Evolutionary conservation across 2,797 vertebrate species (phyloP).

Genomic region (Diceros bicornis): DNA sequence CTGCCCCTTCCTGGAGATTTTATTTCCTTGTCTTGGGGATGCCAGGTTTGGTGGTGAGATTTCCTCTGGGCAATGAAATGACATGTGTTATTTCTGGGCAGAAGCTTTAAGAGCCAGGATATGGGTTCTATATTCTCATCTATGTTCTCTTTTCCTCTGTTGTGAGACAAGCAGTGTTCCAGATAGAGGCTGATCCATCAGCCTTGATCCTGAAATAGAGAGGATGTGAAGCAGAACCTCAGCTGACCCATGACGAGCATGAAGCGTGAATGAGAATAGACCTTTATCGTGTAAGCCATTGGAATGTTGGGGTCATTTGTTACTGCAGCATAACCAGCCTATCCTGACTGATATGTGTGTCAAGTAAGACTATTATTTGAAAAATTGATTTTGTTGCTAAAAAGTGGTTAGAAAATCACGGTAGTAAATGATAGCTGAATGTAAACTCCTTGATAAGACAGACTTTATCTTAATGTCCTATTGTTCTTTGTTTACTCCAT

Average conservation of each 20-base stretch:
- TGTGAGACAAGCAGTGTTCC: not conserved
- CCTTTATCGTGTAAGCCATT: not conserved
- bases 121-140: not conserved
- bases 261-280: not conserved
- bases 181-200: not conserved
- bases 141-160: not conserved
- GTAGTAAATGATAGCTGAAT: not conserved
- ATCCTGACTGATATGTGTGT: not conserved
- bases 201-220: not conserved
- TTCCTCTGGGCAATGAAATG: not conserved
- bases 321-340: not conserved
- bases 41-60: not conserved
- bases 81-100: not conserved
- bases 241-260: not conserved
- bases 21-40: not conserved
- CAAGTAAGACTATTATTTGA: conserved; percentile 20
- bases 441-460: not conserved
- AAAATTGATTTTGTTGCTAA: not conserved
- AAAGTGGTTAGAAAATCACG: not conserved
- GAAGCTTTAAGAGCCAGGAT: not conserved
- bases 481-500: not conserved
- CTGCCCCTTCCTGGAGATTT: not conserved
- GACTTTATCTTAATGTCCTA: not conserved
- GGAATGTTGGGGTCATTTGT: not conserved
- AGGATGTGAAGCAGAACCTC: not conserved